Evolutionary conservation across 2,797 vertebrate species (phyloP), one percentile per base, ranked within the genome.

Genomic region (Oceanodroma leucorhoa): DNA sequence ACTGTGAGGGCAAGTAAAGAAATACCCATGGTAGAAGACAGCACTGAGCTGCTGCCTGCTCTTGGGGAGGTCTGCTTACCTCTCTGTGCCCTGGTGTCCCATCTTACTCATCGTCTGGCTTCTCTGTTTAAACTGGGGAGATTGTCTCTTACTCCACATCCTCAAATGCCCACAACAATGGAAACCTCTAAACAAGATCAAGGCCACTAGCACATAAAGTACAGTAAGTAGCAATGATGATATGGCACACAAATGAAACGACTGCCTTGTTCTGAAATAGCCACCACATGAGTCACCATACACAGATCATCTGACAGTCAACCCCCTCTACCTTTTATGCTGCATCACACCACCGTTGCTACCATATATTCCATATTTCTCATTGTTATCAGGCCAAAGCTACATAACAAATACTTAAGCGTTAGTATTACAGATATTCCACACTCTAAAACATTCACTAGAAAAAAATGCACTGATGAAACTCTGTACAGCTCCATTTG

Each of bases 101-200:
- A 10, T 78, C 51, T 41, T 32, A 40, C 21, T 57, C 46, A 67
- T n/a, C 76, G 64, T 67, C 76, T 94, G 72, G 21, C 41, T 94
- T 92, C 34, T 40, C 72, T 65, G 19, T 84, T 81, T 92, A 60
- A 90, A 89, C 40, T 83, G 57, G 18, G 50, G 71, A 69, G 43
- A 43, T 48, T 73, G 16, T 46, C 51, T 89, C 54, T 91, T 72
- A 61, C 36, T 89, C 32, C 69, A 75, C 83, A 82, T 81, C 70
- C 72, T 77, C 60, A 80, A 87, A 64, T 45, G 43, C 64, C 71
- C 72, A 72, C 92, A 94, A 85, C 48, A 93, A 80, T 41, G 34
- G 43, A 73, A 94, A 91, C 60, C n/a, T 92, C 91, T 85, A 82
- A 84, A 61, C 40, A 83, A 50, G 75, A 62, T 87, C 78, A 79